phyloP scores from a whole-genome alignment of 2,888 invertebrate genomes.

The Drosophila picticornis region DNA sequence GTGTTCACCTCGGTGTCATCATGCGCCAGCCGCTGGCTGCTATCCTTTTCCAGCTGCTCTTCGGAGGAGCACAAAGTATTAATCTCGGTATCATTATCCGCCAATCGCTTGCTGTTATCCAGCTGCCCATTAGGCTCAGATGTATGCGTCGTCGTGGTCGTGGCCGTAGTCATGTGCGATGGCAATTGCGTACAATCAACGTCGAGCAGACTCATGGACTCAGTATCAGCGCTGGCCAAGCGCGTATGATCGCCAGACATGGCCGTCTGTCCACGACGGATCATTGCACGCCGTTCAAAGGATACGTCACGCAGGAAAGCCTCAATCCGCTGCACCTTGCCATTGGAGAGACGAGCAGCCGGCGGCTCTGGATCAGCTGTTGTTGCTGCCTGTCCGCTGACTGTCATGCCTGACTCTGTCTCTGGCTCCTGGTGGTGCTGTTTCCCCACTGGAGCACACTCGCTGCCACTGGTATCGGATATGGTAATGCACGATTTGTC shows the following conservation, averaged over 20 bases:
- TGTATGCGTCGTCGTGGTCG: neutral
- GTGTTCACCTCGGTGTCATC: slow-evolving; percentile 47
- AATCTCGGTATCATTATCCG: slow-evolving; percentile 51
- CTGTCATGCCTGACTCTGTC: slow-evolving; percentile 43
- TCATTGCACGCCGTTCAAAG: slow-evolving; percentile 55
- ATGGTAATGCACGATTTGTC: slow-evolving; percentile 65
- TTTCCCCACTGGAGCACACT: slow-evolving; percentile 22
- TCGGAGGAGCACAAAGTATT: slow-evolving; percentile 43
- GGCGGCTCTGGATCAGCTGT: slow-evolving; percentile 7
- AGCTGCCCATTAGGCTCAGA: neutral
- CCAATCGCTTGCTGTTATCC: slow-evolving; percentile 41
- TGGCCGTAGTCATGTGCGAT: slow-evolving; percentile 1
- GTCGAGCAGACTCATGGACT: slow-evolving; percentile 71
- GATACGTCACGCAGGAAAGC: slow-evolving; percentile 83
- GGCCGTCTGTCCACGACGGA: slow-evolving; percentile 30
- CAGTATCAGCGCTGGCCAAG: slow-evolving; percentile 73
- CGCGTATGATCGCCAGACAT: slow-evolving; percentile 33
- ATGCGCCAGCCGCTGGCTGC: slow-evolving; percentile 50
- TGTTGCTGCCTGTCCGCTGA: slow-evolving; percentile 35
- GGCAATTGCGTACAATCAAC: slow-evolving; percentile 30
- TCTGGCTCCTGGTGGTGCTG: slow-evolving; percentile 34
- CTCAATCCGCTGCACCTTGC: slow-evolving; percentile 76
- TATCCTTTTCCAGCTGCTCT: slow-evolving; percentile 10
- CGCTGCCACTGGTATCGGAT: slow-evolving; percentile 55
- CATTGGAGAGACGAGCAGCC: slow-evolving; percentile 39